phyloP scores from a whole-genome alignment of 2,888 invertebrate genomes.

The Mesopsocus fuscifrons region DNA sequence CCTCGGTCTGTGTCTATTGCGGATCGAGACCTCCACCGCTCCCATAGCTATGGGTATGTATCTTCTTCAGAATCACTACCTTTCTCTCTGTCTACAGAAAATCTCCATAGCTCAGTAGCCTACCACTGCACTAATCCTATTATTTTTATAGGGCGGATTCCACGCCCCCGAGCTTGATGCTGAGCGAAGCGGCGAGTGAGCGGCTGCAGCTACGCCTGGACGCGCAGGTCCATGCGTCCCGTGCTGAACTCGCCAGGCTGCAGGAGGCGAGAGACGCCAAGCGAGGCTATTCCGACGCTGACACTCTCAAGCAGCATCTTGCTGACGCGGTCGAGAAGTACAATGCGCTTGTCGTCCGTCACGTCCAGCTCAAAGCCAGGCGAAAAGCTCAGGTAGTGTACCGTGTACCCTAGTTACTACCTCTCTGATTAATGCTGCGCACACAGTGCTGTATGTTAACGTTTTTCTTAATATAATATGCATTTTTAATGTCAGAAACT shows the following conservation, averaged over 20 bases:
- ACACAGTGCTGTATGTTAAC: too few relatives aligned
- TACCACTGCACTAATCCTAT: too few relatives aligned
- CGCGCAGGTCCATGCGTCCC: conserved; percentile 19
- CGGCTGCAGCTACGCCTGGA: conserved; percentile 20
- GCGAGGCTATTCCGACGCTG: conserved; percentile 21
- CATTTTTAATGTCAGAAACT: too few relatives aligned
- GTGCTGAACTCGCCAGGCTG: conserved; percentile 19
- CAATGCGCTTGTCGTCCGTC: conserved; percentile 21
- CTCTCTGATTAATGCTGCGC: too few relatives aligned
- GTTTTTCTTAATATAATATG: too few relatives aligned
- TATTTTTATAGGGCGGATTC: conserved; percentile 22
- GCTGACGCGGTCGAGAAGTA: conserved; percentile 21
- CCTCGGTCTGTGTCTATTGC: not conserved
- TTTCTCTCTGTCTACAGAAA: too few relatives aligned
- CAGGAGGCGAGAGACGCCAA: conserved; percentile 21
- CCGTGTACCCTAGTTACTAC: too few relatives aligned
- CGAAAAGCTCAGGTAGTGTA: conserved; percentile 22
- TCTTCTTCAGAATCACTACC: too few relatives aligned
- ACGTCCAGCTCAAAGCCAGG: conserved; percentile 22
- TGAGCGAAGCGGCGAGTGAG: conserved; percentile 20
- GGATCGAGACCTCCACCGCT: conserved; percentile 11
- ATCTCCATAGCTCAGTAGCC: too few relatives aligned
- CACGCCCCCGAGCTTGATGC: conserved; percentile 20
- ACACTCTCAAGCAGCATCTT: conserved; percentile 20
- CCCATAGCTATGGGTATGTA: conserved; percentile 19